These are phyloP conservation scores for Casuarius casuarius DNA, from an alignment of 2,113 vertebrate genomes.

Conservation along the genomic window DNA sequence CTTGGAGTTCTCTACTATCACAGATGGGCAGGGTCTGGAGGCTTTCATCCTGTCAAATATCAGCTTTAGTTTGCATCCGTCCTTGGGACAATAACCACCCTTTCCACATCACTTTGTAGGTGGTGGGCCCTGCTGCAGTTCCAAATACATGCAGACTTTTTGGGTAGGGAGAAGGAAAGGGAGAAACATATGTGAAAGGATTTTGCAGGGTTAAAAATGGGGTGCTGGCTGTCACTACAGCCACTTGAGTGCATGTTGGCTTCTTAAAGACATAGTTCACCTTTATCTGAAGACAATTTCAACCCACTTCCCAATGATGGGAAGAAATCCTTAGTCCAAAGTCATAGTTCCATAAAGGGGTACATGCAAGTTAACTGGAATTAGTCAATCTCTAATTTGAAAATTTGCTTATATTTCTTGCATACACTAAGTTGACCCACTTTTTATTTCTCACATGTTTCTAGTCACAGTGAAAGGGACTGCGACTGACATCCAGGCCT, in stretches of 20 bases:
- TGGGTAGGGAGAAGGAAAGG: background rate
- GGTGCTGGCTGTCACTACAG: background rate
- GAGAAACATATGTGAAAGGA: background rate
- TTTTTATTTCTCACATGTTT: conserved; percentile 15
- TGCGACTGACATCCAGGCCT: conserved; percentile 12
- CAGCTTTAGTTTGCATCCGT: background rate
- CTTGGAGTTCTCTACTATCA: fast-evolving
- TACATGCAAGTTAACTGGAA: background rate
- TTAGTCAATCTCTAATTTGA: background rate
- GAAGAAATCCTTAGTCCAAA: background rate
- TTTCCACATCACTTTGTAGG: background rate
- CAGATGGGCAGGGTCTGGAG: background rate
- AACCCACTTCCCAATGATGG: background rate
- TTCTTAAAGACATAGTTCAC: background rate
- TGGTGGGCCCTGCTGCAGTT: background rate
- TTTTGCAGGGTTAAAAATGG: background rate
- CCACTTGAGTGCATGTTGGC: background rate
- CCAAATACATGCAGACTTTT: background rate
- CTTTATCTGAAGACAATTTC: background rate
- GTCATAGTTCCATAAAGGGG: background rate
- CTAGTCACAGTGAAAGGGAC: background rate
- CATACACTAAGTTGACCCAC: background rate
- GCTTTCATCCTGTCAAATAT: background rate
- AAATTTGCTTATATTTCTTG: conserved; percentile 17
- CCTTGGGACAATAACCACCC: background rate